These are phyloP conservation scores for Oligia fasciuncula DNA, from an alignment of 2,888 invertebrate species.

Conservation along the genomic window DNA sequence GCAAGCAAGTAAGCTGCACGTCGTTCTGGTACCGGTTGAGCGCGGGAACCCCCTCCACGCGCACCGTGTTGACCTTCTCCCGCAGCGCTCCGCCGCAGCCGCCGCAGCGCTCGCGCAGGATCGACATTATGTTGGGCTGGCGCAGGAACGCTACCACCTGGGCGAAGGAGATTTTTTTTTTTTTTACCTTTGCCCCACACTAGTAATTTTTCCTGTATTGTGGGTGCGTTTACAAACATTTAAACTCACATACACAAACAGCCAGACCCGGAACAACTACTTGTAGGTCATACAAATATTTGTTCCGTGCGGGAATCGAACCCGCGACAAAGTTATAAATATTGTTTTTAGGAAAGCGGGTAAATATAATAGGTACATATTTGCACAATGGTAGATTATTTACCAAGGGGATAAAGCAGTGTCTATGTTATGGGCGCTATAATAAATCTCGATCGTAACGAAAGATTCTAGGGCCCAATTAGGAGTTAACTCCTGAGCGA, in stretches of 20 bases:
- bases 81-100: constrained; percentile 91
- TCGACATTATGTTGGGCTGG: constrained; percentile 98
- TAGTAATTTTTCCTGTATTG: too few relatives aligned
- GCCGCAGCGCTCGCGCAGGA: constrained; percentile 95
- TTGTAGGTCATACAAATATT: too few relatives aligned
- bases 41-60: constrained; percentile 96
- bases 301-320: too few relatives aligned
- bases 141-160: constrained; percentile 98
- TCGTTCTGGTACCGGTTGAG: constrained; percentile 97
- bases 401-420: not conserved
- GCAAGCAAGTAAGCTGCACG: constrained; percentile 96
- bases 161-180: not conserved
- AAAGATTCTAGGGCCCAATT: not conserved
- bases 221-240: too few relatives aligned
- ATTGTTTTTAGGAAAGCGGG: not conserved
- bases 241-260: too few relatives aligned
- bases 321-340: too few relatives aligned
- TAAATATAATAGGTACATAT: not conserved
- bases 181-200: too few relatives aligned
- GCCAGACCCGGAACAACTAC: too few relatives aligned
- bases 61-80: constrained; percentile 96
- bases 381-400: not conserved
- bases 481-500: not conserved
- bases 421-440: not conserved
- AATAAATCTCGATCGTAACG: not conserved